Evolutionary conservation across 2,113 vertebrate genomes (phyloP).

Genomic region (Crotalus helleri): DNA sequence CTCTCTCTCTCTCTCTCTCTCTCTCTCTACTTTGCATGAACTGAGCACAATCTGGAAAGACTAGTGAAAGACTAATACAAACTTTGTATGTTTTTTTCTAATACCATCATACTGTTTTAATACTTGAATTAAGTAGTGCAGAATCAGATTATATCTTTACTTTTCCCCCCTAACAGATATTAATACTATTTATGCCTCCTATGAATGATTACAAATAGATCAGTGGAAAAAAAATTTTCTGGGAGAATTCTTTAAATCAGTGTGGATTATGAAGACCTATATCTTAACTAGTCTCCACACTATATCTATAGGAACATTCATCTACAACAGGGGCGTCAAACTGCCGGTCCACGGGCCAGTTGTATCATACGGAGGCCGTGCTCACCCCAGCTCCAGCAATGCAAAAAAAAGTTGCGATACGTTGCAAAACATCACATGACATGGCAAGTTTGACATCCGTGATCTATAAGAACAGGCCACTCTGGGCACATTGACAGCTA

Average conservation of each 20-base stretch:
- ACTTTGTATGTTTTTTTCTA: background rate
- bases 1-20: too few relatives aligned
- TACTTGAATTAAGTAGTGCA: background rate
- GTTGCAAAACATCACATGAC: too few relatives aligned
- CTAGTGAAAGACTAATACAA: background rate
- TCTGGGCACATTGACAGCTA: background rate
- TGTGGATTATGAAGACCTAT: background rate
- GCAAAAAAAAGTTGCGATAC: too few relatives aligned
- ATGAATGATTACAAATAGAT: background rate
- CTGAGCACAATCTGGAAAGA: background rate
- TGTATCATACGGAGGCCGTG: too few relatives aligned
- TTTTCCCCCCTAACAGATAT: background rate
- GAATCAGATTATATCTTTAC: background rate
- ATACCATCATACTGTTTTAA: background rate
- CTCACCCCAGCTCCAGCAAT: too few relatives aligned
- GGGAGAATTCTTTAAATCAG: background rate
- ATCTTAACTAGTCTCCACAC: rapidly evolving
- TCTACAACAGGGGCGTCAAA: too few relatives aligned
- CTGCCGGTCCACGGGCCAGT: too few relatives aligned
- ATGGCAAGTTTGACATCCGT: too few relatives aligned
- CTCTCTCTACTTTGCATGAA: background rate
- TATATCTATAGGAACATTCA: background rate
- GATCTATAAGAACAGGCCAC: background rate
- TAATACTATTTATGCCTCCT: background rate
- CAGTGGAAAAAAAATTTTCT: background rate